phyloP scores from a whole-genome alignment of 2,888 invertebrate species.

The Thecophora atra region DNA sequence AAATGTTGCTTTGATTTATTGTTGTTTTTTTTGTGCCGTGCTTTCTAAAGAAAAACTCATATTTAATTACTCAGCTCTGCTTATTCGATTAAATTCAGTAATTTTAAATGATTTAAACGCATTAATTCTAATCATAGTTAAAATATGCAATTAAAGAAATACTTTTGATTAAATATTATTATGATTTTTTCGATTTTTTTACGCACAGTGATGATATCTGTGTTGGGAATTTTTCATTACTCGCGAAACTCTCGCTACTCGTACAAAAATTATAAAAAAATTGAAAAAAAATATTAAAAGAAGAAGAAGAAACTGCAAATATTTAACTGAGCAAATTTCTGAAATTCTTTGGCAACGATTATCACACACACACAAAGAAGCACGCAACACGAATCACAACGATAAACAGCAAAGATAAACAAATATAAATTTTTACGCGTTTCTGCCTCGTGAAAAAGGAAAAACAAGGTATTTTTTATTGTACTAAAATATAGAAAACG shows the following conservation, averaged over 20 bases:
- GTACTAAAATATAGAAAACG: not conserved
- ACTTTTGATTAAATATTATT: not conserved
- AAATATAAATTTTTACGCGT: not conserved
- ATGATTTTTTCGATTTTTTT: not conserved
- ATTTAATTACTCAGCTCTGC: conserved; percentile 31
- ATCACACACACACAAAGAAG: not conserved
- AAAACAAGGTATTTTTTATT: not conserved
- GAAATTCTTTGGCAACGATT: conserved; percentile 37
- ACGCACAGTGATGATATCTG: not conserved
- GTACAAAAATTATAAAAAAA: no score
- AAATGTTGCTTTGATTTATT: conserved; percentile 2
- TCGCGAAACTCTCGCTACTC: no score
- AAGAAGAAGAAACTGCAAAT: conserved; percentile 22
- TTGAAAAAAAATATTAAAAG: not conserved
- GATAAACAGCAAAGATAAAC: not conserved
- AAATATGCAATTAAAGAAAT: not conserved
- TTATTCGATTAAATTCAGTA: not conserved
- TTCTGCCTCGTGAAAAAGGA: not conserved
- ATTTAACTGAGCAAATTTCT: conserved; percentile 36
- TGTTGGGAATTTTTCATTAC: no score
- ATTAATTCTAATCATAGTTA: not conserved
- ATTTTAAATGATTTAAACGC: not conserved
- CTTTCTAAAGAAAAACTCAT: conserved; percentile 11
- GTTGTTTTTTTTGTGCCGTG: not conserved
- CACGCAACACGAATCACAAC: not conserved